Base-by-base conservation (phyloP, 1,140 invertebrate genomes). In the Oreohelix idahoensis region DNA sequence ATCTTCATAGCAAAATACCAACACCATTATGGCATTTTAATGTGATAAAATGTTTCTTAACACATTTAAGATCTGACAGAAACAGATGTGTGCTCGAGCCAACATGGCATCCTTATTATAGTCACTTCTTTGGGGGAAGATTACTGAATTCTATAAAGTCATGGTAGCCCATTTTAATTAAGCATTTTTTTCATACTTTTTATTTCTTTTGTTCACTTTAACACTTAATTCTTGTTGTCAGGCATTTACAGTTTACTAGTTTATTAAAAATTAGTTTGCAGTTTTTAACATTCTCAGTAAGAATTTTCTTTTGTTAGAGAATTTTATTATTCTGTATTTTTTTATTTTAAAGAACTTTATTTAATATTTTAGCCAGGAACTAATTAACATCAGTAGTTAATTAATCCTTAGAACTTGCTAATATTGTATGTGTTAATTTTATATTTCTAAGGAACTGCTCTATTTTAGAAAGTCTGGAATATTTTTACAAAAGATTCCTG, bases 51-150 rank as follows among this genome's bases (percentile, higher is more conserved):
- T 36, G 23, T 70, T 45, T 58, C 45, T 32, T 66, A 5, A 66
- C 26, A 29, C 63, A 66, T 32, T 66, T 29, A 35, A 66, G 29
- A 32, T 35, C n/a, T 66, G 63, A 17, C n/a, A 66, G 29, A 32
- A 29, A 35, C n/a, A 32, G 63, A 66, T n/a, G 11, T 23, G 32
- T 66, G n/a, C 2, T 1, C 8, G 63, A 66, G 29, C 29, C 29
- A 10, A 66, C n/a, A 32, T 66, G 63, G 63, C 63, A 66, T 2
- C 63, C 63, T 66, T 66, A 66, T 66, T 66, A 32, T 66, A n/a
- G 63, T 66, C 29, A 32, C 63, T 66, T 66, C 63, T 66, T 66
- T 66, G 63, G 63, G 63, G 63, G 63, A 66, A 29, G 63, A 66
- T 66, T 66, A 66, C n/a, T 32, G 63, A 29, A 66, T 5, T n/a